Base-by-base conservation (phyloP, 2,797 vertebrate genomes). In the Sebastes goodei region DNA sequence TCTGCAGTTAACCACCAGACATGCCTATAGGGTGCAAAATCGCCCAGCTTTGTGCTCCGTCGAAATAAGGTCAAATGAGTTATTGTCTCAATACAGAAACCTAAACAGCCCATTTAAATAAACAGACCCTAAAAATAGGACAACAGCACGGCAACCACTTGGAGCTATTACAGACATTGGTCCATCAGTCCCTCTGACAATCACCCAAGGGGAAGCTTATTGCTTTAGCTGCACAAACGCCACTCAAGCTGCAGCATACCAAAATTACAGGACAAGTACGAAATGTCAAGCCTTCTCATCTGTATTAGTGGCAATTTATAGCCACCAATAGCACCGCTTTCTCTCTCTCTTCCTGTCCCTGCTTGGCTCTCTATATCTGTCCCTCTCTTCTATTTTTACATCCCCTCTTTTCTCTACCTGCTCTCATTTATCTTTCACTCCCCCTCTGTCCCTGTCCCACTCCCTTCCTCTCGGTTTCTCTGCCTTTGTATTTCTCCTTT, bases 271-370 rank as follows among this genome's bases (percentile, higher is more conserved):
- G 92, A 94, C 92, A 89, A 92, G 93, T 91, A 92, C 78, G 63
- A 93, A 93, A 94, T 94, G 91, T 93, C 94, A 94, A 90, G 86
- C 89, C 90, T 93, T 94, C 92, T 92, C 93, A 90, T 94, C 92
- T 92, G 89, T 93, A 92, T 92, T 94, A 93, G 92, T 84, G 87
- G 86, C 89, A 92, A 94, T 96, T 95, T 96, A 95, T 95, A 96
- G 91, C 93, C 76, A 94, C 94, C 93, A 94, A 94, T 94, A 90
- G 87, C 85, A 85, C 81, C 62, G 91, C 90, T 89, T 89, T 90
- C 88, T 88, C 78, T 80, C 80, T 83, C 81, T 81, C 81, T 80
- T 83, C 88, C 78, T 76, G 67, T 90, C 76, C 86, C 88, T 83
- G 86, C 84, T 79, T 85, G 79, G 79, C 75, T 89, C 89, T 89